A percentile compares a stretch with the other conserved stretches of the same genome.
Evolutionary conservation across 2,888 invertebrate genomes (phyloP).

Genomic region (Pseudococcus longispinus): DNA sequence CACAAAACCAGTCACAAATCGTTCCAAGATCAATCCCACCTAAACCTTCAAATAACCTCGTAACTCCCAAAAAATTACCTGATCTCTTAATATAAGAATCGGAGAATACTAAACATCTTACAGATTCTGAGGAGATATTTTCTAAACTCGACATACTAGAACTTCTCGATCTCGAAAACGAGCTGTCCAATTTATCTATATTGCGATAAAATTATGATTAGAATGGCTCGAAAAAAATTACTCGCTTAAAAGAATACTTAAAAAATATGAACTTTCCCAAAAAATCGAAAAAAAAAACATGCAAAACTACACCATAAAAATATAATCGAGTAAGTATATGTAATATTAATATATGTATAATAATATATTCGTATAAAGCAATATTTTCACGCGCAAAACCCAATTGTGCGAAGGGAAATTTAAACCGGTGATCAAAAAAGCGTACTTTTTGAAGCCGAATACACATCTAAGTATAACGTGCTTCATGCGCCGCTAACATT

Average conservation of each 20-base stretch:
- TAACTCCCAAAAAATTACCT: conserved; percentile 67
- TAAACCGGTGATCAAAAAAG: not conserved
- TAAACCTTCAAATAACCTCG: not conserved
- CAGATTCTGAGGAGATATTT: conserved; percentile 94
- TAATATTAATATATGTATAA: not conserved
- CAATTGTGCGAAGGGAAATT: conserved; percentile 30
- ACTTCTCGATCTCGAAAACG: conserved; percentile 94
- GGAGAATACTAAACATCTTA: conserved; percentile 94
- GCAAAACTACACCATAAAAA: conserved; percentile 23
- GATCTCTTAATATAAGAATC: conserved; percentile 92
- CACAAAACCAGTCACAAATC: not conserved
- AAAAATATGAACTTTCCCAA: not conserved
- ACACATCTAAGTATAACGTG: not conserved
- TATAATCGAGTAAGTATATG: not conserved
- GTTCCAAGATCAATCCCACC: not conserved
- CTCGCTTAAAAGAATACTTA: not conserved
- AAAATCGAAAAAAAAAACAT: not conserved
- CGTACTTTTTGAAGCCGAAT: not conserved
- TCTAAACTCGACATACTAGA: conserved; percentile 98
- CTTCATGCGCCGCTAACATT: not conserved
- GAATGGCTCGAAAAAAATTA: not conserved
- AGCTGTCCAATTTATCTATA: conserved; percentile 92
- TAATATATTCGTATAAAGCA: not conserved
- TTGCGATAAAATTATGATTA: conserved; percentile 29
- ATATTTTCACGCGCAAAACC: conserved; percentile 26